Base-by-base conservation (phyloP, 2,888 invertebrate genomes). In the Nowickia ferox region DNA sequence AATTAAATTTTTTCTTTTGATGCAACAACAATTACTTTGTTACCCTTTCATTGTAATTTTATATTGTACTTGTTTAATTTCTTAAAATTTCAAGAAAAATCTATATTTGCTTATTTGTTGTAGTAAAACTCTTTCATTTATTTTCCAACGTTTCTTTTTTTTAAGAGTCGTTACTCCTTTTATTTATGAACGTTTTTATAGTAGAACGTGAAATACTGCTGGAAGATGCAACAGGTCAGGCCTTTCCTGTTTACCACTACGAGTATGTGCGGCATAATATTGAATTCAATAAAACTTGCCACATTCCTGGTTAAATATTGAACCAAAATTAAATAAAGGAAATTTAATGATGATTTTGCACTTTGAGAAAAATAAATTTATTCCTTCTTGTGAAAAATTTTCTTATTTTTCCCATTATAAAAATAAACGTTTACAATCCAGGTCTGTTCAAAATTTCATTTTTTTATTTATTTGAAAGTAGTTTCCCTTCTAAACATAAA, bases 231-330 rank as follows among this genome's bases (percentile, higher is more conserved):
- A 71, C 17, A 55, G 55, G 46, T 1, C 55, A 63, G 59, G 30
- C 42, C n/a, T 4, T 42, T 19, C 8, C 19, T 38, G 76, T 22
- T 51, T 8, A 46, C n/a, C 51, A 10, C 4, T 61, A n/a, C n/a
- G n/a, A n/a, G n/a, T n/a, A 65, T 63, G 74, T 84, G 80, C 71
- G 48, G 65, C 42, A 74, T 46, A 59, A 63, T 30, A 77, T 22
- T 77, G 44, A 46, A 57, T 66, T 65, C 57, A 78, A 76, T 87
- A 79, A 87, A 87, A 87, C 74, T 87, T 66, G 76, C 87, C 86
- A 87, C 84, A 87, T 87, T 87, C 87, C 86, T 87, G 87, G 86
- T 87, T 83, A 87, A 87, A 88, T 79, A 87, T 84, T 84, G 76
- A 69, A 75, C 69, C 77, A 71, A 83, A 79, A 19, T 78, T 78